A percentile compares a stretch with the other conserved stretches of the same genome.
Evolutionary conservation across 2,888 invertebrate genomes (phyloP).

Genomic region (Ectropis crepuscularia): DNA sequence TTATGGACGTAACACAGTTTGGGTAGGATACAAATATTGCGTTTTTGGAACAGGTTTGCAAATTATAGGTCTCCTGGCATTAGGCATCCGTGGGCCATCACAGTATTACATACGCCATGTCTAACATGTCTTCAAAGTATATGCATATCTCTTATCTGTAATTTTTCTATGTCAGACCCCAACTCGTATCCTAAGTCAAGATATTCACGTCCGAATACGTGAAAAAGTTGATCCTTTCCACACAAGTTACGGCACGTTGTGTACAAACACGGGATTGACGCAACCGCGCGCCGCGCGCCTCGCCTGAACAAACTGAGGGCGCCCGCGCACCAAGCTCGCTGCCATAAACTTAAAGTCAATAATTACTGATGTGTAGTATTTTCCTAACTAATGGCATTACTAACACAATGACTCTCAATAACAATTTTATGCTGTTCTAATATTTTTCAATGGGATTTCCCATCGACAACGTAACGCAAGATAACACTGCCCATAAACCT

Average conservation of each 20-base stretch:
- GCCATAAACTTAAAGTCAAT: conserved; percentile 9
- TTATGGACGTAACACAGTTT: too few relatives aligned
- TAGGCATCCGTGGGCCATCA: too few relatives aligned
- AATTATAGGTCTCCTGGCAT: too few relatives aligned
- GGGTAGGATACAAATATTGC: too few relatives aligned
- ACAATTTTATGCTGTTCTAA: neutral
- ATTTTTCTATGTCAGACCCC: neutral
- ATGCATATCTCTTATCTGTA: neutral
- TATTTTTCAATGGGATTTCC: too few relatives aligned
- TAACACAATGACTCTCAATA: neutral
- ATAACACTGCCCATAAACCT: too few relatives aligned
- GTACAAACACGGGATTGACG: conserved; percentile 20
- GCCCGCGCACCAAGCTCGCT: neutral
- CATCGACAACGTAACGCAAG: too few relatives aligned
- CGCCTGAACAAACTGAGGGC: conserved; percentile 15
- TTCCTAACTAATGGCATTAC: neutral
- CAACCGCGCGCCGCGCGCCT: conserved; percentile 12
- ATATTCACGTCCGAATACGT: conserved; percentile 1
- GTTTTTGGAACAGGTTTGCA: too few relatives aligned
- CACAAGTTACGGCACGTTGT: conserved; percentile 15
- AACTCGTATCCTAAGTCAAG: neutral
- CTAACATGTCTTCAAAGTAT: neutral
- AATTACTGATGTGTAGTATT: neutral
- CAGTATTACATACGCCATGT: too few relatives aligned
- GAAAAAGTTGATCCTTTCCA: conserved; percentile 14